phyloP scores from a whole-genome alignment of 2,888 invertebrate genomes.

The Carpatolechia fugitivella region DNA sequence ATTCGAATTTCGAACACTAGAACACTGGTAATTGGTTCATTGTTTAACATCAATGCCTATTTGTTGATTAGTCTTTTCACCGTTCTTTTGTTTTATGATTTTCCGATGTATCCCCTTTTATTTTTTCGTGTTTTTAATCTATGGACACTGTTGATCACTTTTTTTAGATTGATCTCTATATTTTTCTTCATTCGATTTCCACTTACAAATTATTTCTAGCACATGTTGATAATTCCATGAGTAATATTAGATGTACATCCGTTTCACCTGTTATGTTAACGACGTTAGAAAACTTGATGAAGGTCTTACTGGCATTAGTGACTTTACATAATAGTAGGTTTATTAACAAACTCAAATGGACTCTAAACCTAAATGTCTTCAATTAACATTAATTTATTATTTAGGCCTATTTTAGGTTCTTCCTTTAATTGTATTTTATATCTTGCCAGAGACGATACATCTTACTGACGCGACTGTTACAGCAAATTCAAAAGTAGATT shows the following conservation, averaged over 20 bases:
- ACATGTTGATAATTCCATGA: too few relatives aligned
- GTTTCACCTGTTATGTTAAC: not conserved
- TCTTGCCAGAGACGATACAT: not conserved
- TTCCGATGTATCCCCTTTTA: not conserved
- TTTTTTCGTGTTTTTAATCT: not conserved
- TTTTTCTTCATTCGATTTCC: too few relatives aligned
- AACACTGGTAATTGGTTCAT: conserved; percentile 64
- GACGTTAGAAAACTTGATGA: not conserved
- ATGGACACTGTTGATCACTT: not conserved
- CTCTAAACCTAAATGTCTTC: not conserved
- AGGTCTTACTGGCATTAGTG: not conserved
- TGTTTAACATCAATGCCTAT: conserved; percentile 56
- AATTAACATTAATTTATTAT: not conserved
- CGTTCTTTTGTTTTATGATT: conserved; percentile 26
- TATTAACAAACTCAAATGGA: not conserved
- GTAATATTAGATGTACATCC: not conserved
- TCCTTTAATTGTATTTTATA: conserved; percentile 6
- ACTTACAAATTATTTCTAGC: too few relatives aligned
- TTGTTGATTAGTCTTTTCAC: conserved; percentile 36
- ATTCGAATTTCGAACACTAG: conserved; percentile 31
- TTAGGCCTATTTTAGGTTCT: not conserved
- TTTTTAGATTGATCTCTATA: too few relatives aligned
- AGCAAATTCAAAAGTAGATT: too few relatives aligned
- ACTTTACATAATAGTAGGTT: not conserved
- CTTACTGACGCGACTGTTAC: too few relatives aligned